Base-by-base conservation (phyloP, 2,888 invertebrate species). In the Tetheella fluctuosa region DNA sequence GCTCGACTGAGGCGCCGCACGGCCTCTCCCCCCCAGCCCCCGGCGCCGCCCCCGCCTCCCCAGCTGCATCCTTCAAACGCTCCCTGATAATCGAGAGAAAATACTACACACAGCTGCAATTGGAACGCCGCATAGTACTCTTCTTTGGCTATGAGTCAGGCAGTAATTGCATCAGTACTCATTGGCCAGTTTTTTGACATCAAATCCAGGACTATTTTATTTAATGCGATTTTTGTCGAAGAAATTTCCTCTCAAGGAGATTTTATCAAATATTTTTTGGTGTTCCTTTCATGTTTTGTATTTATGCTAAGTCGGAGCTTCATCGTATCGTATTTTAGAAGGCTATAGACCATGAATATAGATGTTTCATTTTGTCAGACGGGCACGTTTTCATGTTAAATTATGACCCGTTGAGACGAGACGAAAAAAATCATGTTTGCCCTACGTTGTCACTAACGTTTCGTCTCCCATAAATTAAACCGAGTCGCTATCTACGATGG, bases 31-130 rank as follows among this genome's bases (percentile, higher is more conserved):
- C 30, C 66, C 70, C 69, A 69, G 59, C 67, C 62, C 68, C 61
- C 61, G 64, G 60, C 66, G 48, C 52, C 64, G 20, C 58, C 61
- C 7, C 63, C 66, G 72, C 62, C 74, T 76, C 66, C 80, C 83
- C 80, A 79, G 85, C 86, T 90, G 91, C 91, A 91, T 89, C 90
- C 89, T 87, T 88, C 88, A 85, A 87, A 88, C 77, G 84, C 82
- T 85, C 86, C 84, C 87, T 87, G 88, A 89, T 90, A 87, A 91
- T 90, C 89, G 88, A 84, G 90, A 89, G 90, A 89, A 88, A 85
- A 89, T 88, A 89, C 88, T 84, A 88, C 86, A 85, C 80, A 83
- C 84, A 89, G 88, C 83, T 90, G 91, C 91, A 91, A 88, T 87
- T 81, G 83, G 85, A 83, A 81, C 86, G 89, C 88, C 87, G 89